These are phyloP conservation scores for Theodoxus fluviatilis DNA, from an alignment of 2,888 invertebrate species.

Conservation along the genomic window DNA sequence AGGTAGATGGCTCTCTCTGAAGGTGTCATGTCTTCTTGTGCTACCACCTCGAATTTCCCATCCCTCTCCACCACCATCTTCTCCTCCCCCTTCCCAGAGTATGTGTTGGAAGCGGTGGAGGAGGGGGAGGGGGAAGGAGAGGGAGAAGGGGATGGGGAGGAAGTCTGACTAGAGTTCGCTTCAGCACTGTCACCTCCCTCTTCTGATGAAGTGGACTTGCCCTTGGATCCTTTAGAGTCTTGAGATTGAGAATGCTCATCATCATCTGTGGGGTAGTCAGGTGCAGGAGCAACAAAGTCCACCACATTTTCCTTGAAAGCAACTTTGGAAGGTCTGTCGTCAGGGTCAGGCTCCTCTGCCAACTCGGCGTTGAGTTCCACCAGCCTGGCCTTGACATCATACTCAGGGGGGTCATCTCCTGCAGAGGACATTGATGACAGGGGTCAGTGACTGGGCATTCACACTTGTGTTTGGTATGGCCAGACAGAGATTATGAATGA, in stretches of 20 bases:
- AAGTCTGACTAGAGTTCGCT: too few species aligned
- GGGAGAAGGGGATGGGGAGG: too few species aligned
- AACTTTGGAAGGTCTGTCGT: conserved; percentile 49
- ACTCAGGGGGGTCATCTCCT: conserved; percentile 59
- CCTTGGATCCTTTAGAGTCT: neutral
- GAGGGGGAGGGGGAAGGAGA: too few species aligned
- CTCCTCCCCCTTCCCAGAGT: conserved; percentile 40
- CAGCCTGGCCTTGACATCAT: conserved; percentile 60
- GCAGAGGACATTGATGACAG: too few species aligned
- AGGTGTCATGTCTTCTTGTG: conserved; percentile 54
- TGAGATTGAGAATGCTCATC: conserved; percentile 31
- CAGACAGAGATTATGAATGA: too few species aligned
- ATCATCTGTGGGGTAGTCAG: conserved; percentile 45
- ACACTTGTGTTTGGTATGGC: too few species aligned
- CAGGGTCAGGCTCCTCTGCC: conserved; percentile 56
- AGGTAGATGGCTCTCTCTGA: conserved; percentile 33
- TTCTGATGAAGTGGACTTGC: too few species aligned
- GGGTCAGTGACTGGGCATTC: too few species aligned
- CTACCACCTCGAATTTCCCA: conserved; percentile 59
- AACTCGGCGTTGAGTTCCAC: conserved; percentile 59
- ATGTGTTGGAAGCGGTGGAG: too few species aligned
- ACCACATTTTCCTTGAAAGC: conserved; percentile 59
- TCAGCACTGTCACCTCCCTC: neutral
- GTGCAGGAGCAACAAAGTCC: conserved; percentile 58
- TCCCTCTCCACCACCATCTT: conserved; percentile 59